Evolutionary conservation across 2,113 vertebrate species (phyloP).

Genomic region (Columba livia): DNA sequence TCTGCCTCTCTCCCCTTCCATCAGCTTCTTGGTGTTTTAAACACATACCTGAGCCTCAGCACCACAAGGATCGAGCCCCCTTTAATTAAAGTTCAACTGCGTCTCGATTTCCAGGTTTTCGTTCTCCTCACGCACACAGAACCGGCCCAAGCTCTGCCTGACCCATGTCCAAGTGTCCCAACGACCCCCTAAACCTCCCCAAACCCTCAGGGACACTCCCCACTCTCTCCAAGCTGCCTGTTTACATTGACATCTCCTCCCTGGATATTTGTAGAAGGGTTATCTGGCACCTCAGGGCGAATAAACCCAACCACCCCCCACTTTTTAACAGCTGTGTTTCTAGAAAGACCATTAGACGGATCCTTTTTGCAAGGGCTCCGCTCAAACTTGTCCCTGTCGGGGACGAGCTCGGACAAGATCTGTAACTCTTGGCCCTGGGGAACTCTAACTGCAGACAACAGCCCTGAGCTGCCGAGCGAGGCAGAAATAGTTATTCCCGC

Average conservation of each 20-base stretch:
- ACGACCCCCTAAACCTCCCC: fast-evolving
- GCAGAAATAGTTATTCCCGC: not conserved
- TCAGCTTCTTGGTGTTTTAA: not conserved
- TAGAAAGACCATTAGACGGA: not conserved
- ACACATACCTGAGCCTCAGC: not conserved
- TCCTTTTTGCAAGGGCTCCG: not conserved
- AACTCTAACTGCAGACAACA: not conserved
- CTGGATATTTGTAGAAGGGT: not conserved
- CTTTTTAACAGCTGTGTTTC: fast-evolving
- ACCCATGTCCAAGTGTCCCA: not conserved
- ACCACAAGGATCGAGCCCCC: not conserved
- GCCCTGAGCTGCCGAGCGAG: not conserved
- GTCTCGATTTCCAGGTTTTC: not conserved
- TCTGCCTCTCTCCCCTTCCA: not conserved
- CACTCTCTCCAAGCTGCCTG: too few species aligned
- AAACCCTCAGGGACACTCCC: fast-evolving
- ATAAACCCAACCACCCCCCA: not conserved
- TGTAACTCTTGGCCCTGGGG: not conserved
- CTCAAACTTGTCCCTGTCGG: not conserved
- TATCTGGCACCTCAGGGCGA: not conserved
- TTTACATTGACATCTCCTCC: not conserved
- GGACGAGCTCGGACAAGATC: not conserved
- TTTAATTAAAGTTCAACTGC: too few species aligned
- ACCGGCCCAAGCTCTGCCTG: not conserved
- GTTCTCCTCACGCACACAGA: not conserved